phyloP scores from a whole-genome alignment of 1,140 invertebrate species.

The Bicyclus anynana region DNA sequence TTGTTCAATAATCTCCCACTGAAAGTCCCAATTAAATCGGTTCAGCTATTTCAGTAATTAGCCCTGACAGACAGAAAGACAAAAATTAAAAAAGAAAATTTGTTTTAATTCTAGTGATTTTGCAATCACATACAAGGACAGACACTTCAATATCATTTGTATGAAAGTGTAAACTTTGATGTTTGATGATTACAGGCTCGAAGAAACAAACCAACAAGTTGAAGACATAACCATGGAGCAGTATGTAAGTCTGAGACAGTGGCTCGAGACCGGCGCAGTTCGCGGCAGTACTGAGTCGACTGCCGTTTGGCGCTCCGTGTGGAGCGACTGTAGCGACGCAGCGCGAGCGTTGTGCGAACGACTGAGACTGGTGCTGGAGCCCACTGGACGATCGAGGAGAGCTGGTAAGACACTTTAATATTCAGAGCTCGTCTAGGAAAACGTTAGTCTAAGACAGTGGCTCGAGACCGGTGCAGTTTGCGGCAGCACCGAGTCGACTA shows the following conservation, averaged over 20 bases:
- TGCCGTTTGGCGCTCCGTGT: conserved; percentile 55
- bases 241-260: conserved; percentile 50
- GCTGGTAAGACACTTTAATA: conserved; percentile 81
- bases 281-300: conserved; percentile 1
- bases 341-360: conserved; percentile 96
- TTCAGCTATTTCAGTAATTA: too few species aligned
- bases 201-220: conserved; percentile 23
- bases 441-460: conserved; percentile 49
- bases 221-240: conserved; percentile 47
- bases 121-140: too few species aligned
- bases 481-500: conserved; percentile 3
- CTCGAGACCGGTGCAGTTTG: conserved; percentile 19
- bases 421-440: background rate
- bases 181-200: conserved; percentile 39
- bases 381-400: conserved; percentile 93
- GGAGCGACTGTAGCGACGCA: conserved; percentile 80
- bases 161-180: too few species aligned
- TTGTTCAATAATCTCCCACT: too few species aligned
- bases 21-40: too few species aligned
- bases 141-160: too few species aligned
- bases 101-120: too few species aligned
- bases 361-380: conserved; percentile 95
- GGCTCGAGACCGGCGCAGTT: conserved; percentile 25
- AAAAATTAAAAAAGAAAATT: too few species aligned
- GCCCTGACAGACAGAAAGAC: too few species aligned